phyloP scores from a whole-genome alignment of 2,888 invertebrate genomes.

The Mamestra brassicae region DNA sequence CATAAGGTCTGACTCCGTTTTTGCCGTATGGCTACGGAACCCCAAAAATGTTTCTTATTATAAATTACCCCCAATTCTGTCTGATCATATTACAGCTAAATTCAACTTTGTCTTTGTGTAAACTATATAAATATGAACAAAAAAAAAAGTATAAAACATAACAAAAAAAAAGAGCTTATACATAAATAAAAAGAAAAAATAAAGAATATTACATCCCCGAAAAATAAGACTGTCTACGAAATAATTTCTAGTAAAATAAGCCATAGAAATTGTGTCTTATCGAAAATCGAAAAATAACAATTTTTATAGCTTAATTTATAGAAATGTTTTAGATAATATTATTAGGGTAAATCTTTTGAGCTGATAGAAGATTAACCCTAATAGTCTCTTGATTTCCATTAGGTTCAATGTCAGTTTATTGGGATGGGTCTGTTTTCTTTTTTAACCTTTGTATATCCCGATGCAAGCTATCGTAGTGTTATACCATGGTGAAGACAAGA shows the following conservation, averaged over 20 bases:
- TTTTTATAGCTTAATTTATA: no score
- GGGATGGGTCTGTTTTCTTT: neutral
- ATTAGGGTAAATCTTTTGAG: neutral
- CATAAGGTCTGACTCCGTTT: neutral
- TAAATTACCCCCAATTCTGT: neutral
- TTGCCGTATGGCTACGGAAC: neutral
- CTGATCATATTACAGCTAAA: neutral
- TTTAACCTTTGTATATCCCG: neutral
- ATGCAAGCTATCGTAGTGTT: neutral
- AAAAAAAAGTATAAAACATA: neutral
- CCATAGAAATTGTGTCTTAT: neutral
- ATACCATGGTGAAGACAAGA: neutral
- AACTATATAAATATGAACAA: neutral
- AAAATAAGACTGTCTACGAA: constrained; percentile 4
- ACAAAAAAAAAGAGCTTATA: neutral
- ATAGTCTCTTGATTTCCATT: neutral
- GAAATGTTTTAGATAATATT: no score
- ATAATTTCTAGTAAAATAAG: neutral
- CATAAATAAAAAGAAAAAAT: neutral
- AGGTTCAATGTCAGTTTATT: neutral
- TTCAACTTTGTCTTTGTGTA: neutral
- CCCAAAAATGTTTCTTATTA: neutral
- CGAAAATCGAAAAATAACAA: no score
- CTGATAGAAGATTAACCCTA: no score
- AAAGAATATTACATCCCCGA: neutral